phyloP scores from a whole-genome alignment of 2,113 vertebrate species.

The Tympanuchus pallidicinctus region DNA sequence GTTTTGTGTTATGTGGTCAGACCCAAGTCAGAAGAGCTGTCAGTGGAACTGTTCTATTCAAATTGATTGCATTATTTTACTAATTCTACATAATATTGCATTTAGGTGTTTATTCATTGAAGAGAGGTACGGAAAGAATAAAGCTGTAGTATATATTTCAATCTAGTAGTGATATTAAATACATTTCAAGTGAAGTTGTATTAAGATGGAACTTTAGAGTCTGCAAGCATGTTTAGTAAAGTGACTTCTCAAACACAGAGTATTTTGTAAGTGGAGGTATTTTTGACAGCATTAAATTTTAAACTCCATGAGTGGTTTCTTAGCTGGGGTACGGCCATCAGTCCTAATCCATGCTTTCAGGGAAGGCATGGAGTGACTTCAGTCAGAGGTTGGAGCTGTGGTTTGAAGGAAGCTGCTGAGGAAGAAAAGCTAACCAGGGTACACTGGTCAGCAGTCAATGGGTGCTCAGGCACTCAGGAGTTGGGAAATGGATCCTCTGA shows the following conservation, averaged over 20 bases:
- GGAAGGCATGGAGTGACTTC: neutral
- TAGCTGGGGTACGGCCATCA: neutral
- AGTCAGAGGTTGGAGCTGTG: neutral
- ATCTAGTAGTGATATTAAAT: neutral
- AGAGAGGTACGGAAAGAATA: neutral
- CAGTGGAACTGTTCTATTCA: neutral
- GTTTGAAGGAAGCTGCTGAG: neutral
- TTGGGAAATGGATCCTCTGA: too few species aligned
- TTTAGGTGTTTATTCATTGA: neutral
- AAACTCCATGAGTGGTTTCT: neutral
- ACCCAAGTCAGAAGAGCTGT: neutral
- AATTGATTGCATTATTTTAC: neutral
- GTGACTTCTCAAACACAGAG: neutral
- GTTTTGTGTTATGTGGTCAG: neutral
- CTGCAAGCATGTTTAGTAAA: neutral
- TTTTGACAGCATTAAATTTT: neutral
- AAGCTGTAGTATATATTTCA: neutral
- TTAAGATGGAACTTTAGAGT: neutral
- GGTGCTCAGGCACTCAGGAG: too few species aligned
- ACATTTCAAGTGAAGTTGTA: neutral
- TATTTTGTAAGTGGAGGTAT: neutral
- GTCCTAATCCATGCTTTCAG: neutral
- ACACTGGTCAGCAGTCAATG: too few species aligned
- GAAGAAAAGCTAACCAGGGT: too few species aligned
- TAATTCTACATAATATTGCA: neutral